Evolutionary conservation across 2,797 vertebrate species (phyloP).

Genomic region (Pipistrellus pygmaeus): DNA sequence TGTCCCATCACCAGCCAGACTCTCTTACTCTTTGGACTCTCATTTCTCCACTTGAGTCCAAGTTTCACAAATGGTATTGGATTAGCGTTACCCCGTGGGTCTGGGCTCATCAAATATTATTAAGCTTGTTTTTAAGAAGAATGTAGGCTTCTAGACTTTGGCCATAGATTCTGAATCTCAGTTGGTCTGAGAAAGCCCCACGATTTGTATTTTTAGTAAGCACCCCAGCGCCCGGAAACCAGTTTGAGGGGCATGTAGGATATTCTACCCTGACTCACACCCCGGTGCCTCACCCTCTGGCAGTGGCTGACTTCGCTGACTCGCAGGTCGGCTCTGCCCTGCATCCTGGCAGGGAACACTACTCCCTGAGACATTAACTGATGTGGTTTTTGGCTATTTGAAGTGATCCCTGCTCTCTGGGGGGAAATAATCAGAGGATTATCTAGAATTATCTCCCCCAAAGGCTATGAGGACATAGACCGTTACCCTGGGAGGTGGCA

Average conservation of each 20-base stretch:
- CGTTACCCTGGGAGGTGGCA: conserved; percentile 50
- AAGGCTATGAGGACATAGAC: conserved; percentile 59
- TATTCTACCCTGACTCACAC: neutral
- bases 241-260: neutral
- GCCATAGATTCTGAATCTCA: neutral
- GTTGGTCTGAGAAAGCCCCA: neutral
- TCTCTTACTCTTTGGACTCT: neutral
- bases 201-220: neutral
- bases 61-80: neutral
- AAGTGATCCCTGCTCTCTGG: conserved; percentile 52
- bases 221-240: neutral
- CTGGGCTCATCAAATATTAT: neutral
- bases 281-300: neutral
- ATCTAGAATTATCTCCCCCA: conserved; percentile 73
- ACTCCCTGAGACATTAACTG: conserved; percentile 37
- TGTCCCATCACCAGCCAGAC: neutral
- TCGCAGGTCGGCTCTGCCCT: neutral
- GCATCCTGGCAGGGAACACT: neutral
- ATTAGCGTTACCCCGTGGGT: neutral
- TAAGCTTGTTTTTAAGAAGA: neutral
- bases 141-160: neutral
- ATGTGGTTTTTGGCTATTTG: conserved; percentile 59
- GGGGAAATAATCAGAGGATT: conserved; percentile 74
- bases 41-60: neutral
- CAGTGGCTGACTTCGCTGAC: neutral